Evolutionary conservation across 2,797 vertebrate species (phyloP).

Genomic region (Hippoglossus hippoglossus): DNA sequence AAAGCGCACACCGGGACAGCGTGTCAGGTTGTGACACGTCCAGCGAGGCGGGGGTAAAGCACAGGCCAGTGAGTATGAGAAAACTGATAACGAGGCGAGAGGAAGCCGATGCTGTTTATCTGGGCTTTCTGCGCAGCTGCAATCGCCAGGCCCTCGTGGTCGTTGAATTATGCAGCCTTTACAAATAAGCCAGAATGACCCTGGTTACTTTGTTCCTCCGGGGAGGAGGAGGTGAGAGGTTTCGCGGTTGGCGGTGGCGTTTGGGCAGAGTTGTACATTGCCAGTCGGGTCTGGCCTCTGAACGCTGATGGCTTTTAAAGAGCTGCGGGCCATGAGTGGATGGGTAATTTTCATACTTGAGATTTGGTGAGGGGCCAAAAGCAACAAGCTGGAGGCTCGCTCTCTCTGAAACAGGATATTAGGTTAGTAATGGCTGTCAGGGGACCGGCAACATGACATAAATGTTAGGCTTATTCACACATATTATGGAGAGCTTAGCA

Average conservation of each 20-base stretch:
- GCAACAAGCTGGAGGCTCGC: conserved; percentile 79
- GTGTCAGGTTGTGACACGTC: conserved; percentile 75
- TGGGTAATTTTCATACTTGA: conserved; percentile 86
- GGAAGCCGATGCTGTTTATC: conserved; percentile 84
- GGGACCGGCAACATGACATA: conserved; percentile 80
- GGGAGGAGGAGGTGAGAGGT: conserved; percentile 38
- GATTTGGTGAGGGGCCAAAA: conserved; percentile 84
- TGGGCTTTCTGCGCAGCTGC: conserved; percentile 66
- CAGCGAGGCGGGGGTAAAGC: conserved; percentile 57
- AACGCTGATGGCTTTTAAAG: conserved; percentile 78
- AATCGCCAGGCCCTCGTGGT: conserved; percentile 57
- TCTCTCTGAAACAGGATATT: conserved; percentile 87
- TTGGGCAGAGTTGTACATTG: conserved; percentile 48
- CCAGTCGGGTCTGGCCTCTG: conserved; percentile 67
- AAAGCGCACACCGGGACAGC: conserved; percentile 35
- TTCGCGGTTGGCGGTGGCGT: conserved; percentile 35
- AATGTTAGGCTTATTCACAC: conserved; percentile 72
- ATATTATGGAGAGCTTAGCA: conserved; percentile 52
- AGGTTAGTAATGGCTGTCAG: conserved; percentile 83
- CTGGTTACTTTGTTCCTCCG: conserved; percentile 34
- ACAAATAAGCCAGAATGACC: conserved; percentile 66
- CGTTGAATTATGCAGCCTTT: conserved; percentile 66
- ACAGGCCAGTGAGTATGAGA: conserved; percentile 71
- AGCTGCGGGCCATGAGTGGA: conserved; percentile 79
- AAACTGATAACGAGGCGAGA: conserved; percentile 80